phyloP scores from a whole-genome alignment of 2,888 invertebrate species.

The Drosophila acutilabella region DNA sequence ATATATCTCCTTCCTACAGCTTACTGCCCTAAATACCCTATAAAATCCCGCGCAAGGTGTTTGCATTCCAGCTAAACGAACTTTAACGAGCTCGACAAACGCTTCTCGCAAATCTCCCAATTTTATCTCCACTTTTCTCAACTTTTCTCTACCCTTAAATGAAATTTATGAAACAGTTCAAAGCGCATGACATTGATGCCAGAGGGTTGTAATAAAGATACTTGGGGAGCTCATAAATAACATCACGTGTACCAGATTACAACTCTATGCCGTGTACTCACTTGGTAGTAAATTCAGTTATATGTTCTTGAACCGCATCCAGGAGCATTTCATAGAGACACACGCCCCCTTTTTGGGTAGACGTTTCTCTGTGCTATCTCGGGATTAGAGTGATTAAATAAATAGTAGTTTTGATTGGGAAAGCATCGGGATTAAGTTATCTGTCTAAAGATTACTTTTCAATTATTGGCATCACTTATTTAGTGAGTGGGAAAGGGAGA shows the following conservation, averaged over 20 bases:
- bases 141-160: conserved; percentile 46
- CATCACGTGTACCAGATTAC: conserved; percentile 71
- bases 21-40: not conserved
- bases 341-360: conserved; percentile 4
- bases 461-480: not conserved
- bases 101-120: conserved; percentile 27
- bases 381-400: conserved; percentile 26
- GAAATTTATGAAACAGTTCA: conserved; percentile 31
- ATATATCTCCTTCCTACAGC: too few relatives aligned
- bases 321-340: conserved; percentile 29
- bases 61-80: conserved; percentile 29
- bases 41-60: conserved; percentile 25
- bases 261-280: conserved; percentile 50
- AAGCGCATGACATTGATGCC: conserved; percentile 31
- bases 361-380: conserved; percentile 10
- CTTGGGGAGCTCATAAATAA: conserved; percentile 57
- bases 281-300: not conserved
- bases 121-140: conserved; percentile 37
- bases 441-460: not conserved
- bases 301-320: conserved; percentile 31
- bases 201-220: conserved; percentile 39
- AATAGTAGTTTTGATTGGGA: conserved; percentile 15
- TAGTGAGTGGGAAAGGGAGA: not conserved
- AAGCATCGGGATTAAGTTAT: conserved; percentile 11
- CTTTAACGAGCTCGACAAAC: conserved; percentile 25